Conservation (phyloP, 2,113 vertebrate genomes). For the Heterocephalus glaber region DNA sequence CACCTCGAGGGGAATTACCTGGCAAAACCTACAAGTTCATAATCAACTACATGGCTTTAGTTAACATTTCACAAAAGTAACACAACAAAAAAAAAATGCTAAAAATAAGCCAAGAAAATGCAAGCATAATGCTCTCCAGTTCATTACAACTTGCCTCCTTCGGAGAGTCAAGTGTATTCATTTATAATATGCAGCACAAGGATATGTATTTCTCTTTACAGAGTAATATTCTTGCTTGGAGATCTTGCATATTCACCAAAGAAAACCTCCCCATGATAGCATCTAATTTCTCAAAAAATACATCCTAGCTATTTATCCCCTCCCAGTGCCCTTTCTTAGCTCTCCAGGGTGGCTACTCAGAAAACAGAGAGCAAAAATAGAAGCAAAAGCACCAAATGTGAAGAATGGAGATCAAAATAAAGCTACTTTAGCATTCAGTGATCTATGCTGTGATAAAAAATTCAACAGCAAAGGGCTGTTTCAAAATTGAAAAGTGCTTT, state of each 20-base stretch:
- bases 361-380: neutral
- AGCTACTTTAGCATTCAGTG: neutral
- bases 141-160: neutral
- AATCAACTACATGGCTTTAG: neutral
- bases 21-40: neutral
- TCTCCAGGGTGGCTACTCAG: neutral
- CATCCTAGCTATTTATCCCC: neutral
- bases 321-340: neutral
- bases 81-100: constrained; percentile 1
- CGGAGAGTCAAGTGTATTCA: neutral
- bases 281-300: neutral
- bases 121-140: constrained; percentile 7
- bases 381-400: neutral
- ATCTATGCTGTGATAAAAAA: neutral
- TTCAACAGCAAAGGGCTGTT: neutral
- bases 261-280: neutral
- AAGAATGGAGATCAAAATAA: neutral
- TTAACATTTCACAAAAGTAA: constrained; percentile 18
- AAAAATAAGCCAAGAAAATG: neutral
- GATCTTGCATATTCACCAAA: neutral
- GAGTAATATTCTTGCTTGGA: neutral
- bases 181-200: neutral
- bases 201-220: neutral
- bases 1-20: neutral
- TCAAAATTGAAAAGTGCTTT: constrained; percentile 11